Evolutionary conservation across 1,140 invertebrate species (phyloP).

Genomic region (Calliopsis andreniformis): DNA sequence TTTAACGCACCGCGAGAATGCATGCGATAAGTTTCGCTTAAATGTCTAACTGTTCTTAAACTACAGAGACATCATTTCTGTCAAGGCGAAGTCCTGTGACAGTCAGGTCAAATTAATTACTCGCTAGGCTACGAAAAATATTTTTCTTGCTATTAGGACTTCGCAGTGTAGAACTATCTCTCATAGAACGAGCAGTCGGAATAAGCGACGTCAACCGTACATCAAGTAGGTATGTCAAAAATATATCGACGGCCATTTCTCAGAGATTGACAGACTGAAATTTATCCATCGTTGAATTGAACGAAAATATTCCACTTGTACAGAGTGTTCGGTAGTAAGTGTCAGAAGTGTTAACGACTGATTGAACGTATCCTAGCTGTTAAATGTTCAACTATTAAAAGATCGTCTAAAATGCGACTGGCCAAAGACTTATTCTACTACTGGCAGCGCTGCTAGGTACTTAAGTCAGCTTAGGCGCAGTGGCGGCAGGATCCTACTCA

Average conservation of each 20-base stretch:
- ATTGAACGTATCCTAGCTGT: too few species aligned
- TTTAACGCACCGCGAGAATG: neutral
- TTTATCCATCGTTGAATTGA: constrained; percentile 23
- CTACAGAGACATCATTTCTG: too few species aligned
- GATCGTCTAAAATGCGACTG: too few species aligned
- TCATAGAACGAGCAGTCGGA: neutral
- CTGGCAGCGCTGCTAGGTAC: too few species aligned
- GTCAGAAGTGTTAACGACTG: too few species aligned
- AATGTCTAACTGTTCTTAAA: too few species aligned
- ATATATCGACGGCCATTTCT: constrained; percentile 9
- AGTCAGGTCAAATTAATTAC: constrained; percentile 7
- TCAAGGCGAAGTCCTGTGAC: neutral
- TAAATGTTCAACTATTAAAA: too few species aligned
- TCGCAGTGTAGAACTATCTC: constrained; percentile 4
- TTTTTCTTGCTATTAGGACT: constrained; percentile 12
- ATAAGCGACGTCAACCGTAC: neutral
- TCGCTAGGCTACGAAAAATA: constrained; percentile 7
- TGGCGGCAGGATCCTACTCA: too few species aligned
- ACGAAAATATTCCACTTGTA: neutral
- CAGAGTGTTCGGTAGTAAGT: too few species aligned
- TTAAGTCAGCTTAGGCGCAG: too few species aligned
- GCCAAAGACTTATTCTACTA: too few species aligned
- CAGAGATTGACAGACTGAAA: constrained; percentile 7
- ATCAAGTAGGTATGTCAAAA: neutral
- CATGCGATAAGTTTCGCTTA: too few species aligned